Conservation (phyloP, 2,888 invertebrate genomes). For the Sarcophaga rosellei region DNA sequence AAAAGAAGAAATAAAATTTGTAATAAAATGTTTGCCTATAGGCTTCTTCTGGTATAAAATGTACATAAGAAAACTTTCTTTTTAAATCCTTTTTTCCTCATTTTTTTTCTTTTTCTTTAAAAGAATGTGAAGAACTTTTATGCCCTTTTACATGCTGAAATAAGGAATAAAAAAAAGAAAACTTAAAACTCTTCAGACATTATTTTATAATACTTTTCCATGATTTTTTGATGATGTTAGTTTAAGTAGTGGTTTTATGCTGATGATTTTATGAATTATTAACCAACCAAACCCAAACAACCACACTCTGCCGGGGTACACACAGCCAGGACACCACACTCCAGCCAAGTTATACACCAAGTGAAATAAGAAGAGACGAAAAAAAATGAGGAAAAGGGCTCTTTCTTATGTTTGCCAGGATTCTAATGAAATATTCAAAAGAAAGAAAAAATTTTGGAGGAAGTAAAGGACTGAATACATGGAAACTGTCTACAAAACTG, state of each 20-base stretch:
- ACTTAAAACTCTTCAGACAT: slow-evolving; percentile 50
- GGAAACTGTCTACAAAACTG: slow-evolving; percentile 40
- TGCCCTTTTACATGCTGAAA: too few relatives aligned
- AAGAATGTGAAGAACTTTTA: too few relatives aligned
- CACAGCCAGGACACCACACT: too few relatives aligned
- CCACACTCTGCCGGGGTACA: too few relatives aligned
- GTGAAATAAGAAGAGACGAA: slow-evolving; percentile 8
- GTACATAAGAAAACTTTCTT: too few relatives aligned
- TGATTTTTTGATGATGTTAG: slow-evolving; percentile 66
- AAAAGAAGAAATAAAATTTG: too few relatives aligned
- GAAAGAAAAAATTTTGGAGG: not conserved
- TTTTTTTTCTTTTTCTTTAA: too few relatives aligned
- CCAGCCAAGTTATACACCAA: not conserved
- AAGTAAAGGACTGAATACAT: not conserved
- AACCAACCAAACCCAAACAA: slow-evolving; percentile 45
- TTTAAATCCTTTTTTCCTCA: too few relatives aligned
- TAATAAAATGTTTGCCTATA: too few relatives aligned
- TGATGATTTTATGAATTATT: slow-evolving; percentile 68
- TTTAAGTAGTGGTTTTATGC: slow-evolving; percentile 68
- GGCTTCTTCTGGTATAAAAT: too few relatives aligned
- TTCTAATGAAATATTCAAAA: slow-evolving; percentile 38
- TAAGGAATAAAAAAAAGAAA: too few relatives aligned
- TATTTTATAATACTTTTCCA: slow-evolving; percentile 57
- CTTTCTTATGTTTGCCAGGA: slow-evolving; percentile 37
- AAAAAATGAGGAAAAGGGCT: slow-evolving; percentile 20